These are phyloP conservation scores for Pseudomugil tenellus DNA, from an alignment of 2,797 vertebrate genomes.

Conservation along the genomic window DNA sequence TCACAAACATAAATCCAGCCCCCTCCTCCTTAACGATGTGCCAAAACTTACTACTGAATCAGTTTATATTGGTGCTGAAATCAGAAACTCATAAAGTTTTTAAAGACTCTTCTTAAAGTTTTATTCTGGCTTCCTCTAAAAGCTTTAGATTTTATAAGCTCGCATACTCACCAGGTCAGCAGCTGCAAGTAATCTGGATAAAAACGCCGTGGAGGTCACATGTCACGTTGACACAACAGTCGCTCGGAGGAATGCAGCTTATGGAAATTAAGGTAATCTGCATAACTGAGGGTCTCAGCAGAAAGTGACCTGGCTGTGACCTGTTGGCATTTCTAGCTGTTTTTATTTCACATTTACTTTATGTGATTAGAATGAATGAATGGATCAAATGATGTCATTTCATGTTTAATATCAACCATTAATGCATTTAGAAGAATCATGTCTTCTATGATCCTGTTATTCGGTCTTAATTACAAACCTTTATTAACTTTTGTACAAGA, in stretches of 20 bases:
- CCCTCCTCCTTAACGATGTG: slow-evolving; percentile 1
- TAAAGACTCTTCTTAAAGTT: neutral
- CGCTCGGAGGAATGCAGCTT: neutral
- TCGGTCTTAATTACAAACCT: slow-evolving; percentile 17
- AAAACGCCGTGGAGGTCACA: neutral
- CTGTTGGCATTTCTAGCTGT: slow-evolving; percentile 6
- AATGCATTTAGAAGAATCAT: neutral
- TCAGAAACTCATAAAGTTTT: neutral
- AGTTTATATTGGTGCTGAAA: slow-evolving; percentile 28
- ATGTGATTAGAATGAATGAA: slow-evolving; percentile 3
- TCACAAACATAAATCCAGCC: neutral
- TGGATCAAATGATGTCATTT: neutral
- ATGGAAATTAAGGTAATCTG: neutral
- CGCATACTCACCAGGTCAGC: neutral
- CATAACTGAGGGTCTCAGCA: neutral
- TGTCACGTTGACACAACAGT: neutral
- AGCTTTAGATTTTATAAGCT: neutral
- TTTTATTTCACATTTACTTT: slow-evolving; percentile 1
- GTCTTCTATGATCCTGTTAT: slow-evolving; percentile 7
- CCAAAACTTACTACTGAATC: slow-evolving; percentile 30
- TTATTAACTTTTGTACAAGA: no score
- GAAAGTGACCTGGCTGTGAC: neutral
- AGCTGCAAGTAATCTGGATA: neutral
- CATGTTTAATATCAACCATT: neutral
- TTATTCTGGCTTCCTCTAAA: neutral